These are phyloP conservation scores for Aurelia sp. DNA, from an alignment of 30 jellyfish, hydroid and myxozoan genomes.

Conservation along the genomic window DNA sequence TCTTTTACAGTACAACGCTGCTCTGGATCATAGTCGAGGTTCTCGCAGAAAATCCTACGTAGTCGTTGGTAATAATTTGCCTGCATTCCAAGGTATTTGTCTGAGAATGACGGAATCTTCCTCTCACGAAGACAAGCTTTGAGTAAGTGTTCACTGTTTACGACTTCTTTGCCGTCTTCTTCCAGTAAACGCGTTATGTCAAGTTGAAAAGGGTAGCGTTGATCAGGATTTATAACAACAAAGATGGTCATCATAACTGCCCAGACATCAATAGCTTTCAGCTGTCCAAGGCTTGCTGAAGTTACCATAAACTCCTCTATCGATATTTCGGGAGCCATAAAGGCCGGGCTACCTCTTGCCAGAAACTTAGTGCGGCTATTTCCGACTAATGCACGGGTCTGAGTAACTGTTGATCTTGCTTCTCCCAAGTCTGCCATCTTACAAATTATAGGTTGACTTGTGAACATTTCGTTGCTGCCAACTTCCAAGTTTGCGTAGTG, in stretches of 20 bases:
- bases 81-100: too few relatives aligned
- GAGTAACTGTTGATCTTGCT: slow-evolving; percentile 36
- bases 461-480: not conserved
- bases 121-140: too few relatives aligned
- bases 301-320: not conserved
- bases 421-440: slow-evolving; percentile 55
- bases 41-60: slow-evolving; percentile 13
- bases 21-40: slow-evolving; percentile 29
- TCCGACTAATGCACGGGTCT: slow-evolving; percentile 20
- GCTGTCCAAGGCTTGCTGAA: slow-evolving; percentile 13
- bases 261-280: slow-evolving; percentile 21
- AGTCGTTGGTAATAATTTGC: not conserved
- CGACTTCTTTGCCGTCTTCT: slow-evolving; percentile 3
- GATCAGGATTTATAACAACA: slow-evolving; percentile 24
- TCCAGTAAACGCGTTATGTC: slow-evolving; percentile 3
- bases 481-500: slow-evolving; percentile 22
- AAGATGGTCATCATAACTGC: slow-evolving; percentile 20
- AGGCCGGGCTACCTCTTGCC: slow-evolving; percentile 41
- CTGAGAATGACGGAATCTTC: too few relatives aligned
- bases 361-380: slow-evolving; percentile 13
- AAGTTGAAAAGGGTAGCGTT: slow-evolving; percentile 12
- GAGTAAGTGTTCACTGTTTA: too few relatives aligned
- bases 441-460: slow-evolving; percentile 13
- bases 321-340: slow-evolving; percentile 33
- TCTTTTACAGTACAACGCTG: slow-evolving; percentile 33